A percentile compares a stretch with the other conserved stretches of the same genome.
These are phyloP conservation scores for Lutraria rhynchaena DNA, from an alignment of 1,140 invertebrate genomes.

Conservation along the genomic window DNA sequence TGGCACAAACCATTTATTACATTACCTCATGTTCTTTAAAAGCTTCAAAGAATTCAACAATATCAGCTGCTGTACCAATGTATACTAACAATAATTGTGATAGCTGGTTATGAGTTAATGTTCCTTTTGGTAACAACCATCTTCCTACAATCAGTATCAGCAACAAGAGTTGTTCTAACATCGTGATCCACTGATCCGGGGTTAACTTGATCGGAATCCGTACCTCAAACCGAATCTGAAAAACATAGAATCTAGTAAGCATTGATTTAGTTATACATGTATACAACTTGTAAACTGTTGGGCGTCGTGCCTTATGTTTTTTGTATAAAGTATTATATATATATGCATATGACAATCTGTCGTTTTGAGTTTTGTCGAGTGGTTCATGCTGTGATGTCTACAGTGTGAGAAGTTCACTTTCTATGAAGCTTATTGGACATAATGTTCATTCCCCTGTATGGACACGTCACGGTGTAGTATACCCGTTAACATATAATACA, in stretches of 20 bases:
- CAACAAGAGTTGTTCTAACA: slow-evolving; percentile 95
- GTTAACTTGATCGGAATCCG: slow-evolving; percentile 72
- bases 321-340: not conserved
- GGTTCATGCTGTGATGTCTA: too few relatives aligned
- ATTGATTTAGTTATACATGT: not conserved
- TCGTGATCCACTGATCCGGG: slow-evolving; percentile 87
- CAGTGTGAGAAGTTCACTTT: too few relatives aligned
- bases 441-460: too few relatives aligned
- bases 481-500: too few relatives aligned
- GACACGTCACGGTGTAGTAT: too few relatives aligned
- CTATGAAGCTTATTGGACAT: too few relatives aligned
- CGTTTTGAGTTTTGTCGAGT: too few relatives aligned
- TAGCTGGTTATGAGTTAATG: slow-evolving; percentile 93
- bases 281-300: not conserved
- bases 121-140: slow-evolving; percentile 93
- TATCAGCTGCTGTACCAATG: slow-evolving; percentile 93
- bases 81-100: slow-evolving; percentile 93
- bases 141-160: slow-evolving; percentile 93
- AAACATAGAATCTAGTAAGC: not conserved
- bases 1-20: too few relatives aligned
- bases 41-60: slow-evolving; percentile 97
- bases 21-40: slow-evolving; percentile 85
- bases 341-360: not conserved
- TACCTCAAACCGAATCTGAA: slow-evolving; percentile 70
- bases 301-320: too few relatives aligned